phyloP scores from a whole-genome alignment of 2,797 vertebrate genomes.

The Poeciliopsis paucimaculata region DNA sequence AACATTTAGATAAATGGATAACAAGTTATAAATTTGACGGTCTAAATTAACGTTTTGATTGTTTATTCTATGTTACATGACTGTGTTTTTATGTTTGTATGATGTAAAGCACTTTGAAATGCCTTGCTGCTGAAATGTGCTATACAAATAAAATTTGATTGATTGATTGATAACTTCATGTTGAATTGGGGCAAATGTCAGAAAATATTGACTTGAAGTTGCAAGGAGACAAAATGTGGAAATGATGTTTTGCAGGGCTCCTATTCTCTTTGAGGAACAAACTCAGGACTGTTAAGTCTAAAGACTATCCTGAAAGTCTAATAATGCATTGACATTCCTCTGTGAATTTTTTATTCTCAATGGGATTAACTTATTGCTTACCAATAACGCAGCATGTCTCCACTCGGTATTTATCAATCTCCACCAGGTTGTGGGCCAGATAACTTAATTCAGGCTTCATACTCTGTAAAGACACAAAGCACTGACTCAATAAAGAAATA shows the following conservation, averaged over 20 bases:
- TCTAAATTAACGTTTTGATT: too few species aligned
- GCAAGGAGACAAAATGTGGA: not conserved
- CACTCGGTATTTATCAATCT: conserved; percentile 99
- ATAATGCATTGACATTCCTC: not conserved
- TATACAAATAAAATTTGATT: too few species aligned
- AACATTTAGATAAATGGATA: too few species aligned
- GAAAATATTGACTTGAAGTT: too few species aligned
- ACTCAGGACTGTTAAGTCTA: not conserved
- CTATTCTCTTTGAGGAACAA: not conserved
- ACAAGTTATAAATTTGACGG: too few species aligned
- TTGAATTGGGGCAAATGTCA: not conserved
- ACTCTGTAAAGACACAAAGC: conserved; percentile 78
- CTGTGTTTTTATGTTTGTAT: too few species aligned
- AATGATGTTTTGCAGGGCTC: not conserved
- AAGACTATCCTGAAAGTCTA: not conserved
- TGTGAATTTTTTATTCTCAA: not conserved
- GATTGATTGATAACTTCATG: too few species aligned
- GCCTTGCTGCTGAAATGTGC: too few species aligned
- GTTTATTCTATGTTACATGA: too few species aligned
- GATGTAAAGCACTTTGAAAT: too few species aligned
- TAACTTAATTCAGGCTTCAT: conserved; percentile 99
- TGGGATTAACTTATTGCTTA: conserved; percentile 51
- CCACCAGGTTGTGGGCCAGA: conserved; percentile 96
- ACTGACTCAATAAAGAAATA: not conserved
- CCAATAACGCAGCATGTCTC: conserved; percentile 99